Base-by-base conservation (phyloP, 2,797 vertebrate species). In the Neoniphon sammara region DNA sequence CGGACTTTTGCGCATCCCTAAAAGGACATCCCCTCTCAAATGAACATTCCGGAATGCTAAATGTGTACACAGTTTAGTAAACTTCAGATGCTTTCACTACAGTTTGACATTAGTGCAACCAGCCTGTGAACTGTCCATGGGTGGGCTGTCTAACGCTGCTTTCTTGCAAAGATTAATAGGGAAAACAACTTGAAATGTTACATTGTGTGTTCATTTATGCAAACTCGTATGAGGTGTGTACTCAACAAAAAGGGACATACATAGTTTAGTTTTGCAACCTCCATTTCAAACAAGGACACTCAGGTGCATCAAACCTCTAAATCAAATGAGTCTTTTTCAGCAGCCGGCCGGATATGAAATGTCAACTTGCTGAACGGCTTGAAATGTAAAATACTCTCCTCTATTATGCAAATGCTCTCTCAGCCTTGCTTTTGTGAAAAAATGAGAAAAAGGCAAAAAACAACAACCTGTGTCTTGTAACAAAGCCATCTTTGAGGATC, bases 311-410 rank as follows among this genome's bases (percentile, higher is more conserved):
- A 36, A 17, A 17, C 7, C 18, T 18, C 56, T 6, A 5, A 25
- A 55, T 55, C 21, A 27, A 55, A 55, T 53, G 30, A 54, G 20
- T 23, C 14, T 66, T 65, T 66, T 46, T 68, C 66, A 54, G 20
- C 27, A 39, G 57, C 18, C 49, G 31, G n/a, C 2, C 36, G 57
- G 47, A 80, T 27, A 27, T 61, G 21, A 14, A 65, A 71, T 15
- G 27, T 59, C 8, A 56, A 12, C 39, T 4, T 8, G 1, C 4
- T 12, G 20, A 78, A 63, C 49, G 21, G 49, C 15, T 71, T 34
- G 52, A 56, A 44, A 31, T 50, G 27, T 3, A 20, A 49, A 21
- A 70, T 31, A 15, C 53, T 57, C 44, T 69, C 7, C 1, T 54
- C 53, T 15, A 39, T 68, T 23, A 20, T 69, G 36, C 46, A 73